Base-by-base conservation (phyloP, 2,113 vertebrate genomes). In the Zootoca vivipara region DNA sequence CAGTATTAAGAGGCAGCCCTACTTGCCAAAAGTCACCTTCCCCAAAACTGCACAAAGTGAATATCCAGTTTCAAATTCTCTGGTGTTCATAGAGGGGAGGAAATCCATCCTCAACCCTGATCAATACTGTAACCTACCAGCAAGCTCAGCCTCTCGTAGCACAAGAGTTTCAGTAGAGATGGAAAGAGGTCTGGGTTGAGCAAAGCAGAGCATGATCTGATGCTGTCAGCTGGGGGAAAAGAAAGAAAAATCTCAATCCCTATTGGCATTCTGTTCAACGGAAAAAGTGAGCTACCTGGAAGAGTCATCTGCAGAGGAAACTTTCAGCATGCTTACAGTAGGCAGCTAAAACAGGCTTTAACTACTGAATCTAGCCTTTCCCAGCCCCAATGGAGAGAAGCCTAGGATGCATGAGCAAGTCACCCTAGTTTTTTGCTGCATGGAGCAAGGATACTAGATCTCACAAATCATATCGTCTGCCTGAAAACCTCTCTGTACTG, bases 161-260 rank as follows among this genome's bases (percentile, higher is more conserved):
- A 96, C 58, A 99, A 95, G 52, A 99, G 97, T 90, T 97, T 96
- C 89, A 99, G 96, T 83, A 99, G 88, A 35, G 96, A 94, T 0
- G 98, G 97, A 15, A 98, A 95, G 95, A 98, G 89, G 86, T 97
- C 97, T 88, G 97, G 92, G 62, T 95, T 95, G 73, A 99, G 94
- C 92, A 99, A 82, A 85, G 97, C 92, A 0, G 97, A 98, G 95
- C 98, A 98, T 88, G 97, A 96, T 80, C 93, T 91, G 69, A 91
- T 93, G 62, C 97, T 96, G 12, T 97, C 96, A 42, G 97, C 98
- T 99, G 85, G n/a, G 90, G 90, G 52, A 74, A 86, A 52, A 67
- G 90, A n/a, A 86, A 52, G 62, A 85, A 46, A 85, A 0, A 0
- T 0, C 3, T 93, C 30, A 28, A 56, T 65, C 33, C 0, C 0